A percentile compares a stretch with the other conserved stretches of the same genome.
phyloP scores from a whole-genome alignment of 2,797 vertebrate genomes.

The Amniataba percoides region DNA sequence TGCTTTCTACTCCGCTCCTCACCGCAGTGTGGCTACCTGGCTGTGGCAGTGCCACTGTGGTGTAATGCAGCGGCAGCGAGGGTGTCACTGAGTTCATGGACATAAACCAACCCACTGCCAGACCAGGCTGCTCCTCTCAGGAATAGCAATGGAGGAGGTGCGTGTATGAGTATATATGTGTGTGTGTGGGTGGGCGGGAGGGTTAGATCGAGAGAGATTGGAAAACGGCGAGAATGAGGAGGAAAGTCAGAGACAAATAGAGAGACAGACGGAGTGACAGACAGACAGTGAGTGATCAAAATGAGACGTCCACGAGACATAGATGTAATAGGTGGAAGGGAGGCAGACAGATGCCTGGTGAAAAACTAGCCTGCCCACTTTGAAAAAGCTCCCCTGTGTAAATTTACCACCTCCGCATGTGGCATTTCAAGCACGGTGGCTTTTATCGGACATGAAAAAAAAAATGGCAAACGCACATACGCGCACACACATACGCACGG shows the following conservation, averaged over 20 bases:
- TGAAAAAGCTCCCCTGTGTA: slow-evolving; percentile 46
- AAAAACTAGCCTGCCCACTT: slow-evolving; percentile 43
- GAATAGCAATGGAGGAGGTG: slow-evolving; percentile 79
- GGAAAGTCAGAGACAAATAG: slow-evolving; percentile 43
- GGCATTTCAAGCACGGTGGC: slow-evolving; percentile 58
- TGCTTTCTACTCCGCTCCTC: slow-evolving; percentile 13
- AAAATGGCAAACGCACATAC: slow-evolving; percentile 18
- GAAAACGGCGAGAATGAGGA: slow-evolving; percentile 52
- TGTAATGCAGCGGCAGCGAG: slow-evolving; percentile 73
- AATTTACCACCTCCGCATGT: slow-evolving; percentile 59
- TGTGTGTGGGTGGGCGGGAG: slow-evolving; percentile 38
- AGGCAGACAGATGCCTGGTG: slow-evolving; percentile 27
- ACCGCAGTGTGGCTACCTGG: slow-evolving; percentile 63
- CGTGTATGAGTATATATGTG: slow-evolving; percentile 39
- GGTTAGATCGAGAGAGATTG: slow-evolving; percentile 48
- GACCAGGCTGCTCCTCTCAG: slow-evolving; percentile 78
- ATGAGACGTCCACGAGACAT: slow-evolving; percentile 42
- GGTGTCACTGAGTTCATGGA: slow-evolving; percentile 80
- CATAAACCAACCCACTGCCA: slow-evolving; percentile 80
- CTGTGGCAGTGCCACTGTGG: slow-evolving; percentile 63
- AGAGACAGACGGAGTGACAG: slow-evolving; percentile 14
- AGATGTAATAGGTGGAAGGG: slow-evolving; percentile 38
- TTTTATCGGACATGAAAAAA: slow-evolving; percentile 42
- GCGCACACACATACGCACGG: neutral
- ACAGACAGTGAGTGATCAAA: slow-evolving; percentile 43